Evolutionary conservation across 2,113 vertebrate genomes (phyloP).

Genomic region (Nerophis ophidion): DNA sequence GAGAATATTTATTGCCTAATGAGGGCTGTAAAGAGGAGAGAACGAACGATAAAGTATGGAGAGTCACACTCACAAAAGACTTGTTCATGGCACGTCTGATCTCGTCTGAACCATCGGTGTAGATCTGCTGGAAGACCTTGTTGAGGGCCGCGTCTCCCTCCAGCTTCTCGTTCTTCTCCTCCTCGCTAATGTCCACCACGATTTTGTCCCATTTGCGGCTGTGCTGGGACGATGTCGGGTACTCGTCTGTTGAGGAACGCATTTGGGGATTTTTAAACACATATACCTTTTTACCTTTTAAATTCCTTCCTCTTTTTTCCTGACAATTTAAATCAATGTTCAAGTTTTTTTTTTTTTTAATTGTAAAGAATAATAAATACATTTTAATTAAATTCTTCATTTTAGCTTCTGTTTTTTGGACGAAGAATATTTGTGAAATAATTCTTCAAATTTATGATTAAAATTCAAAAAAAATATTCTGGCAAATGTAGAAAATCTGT

Average conservation of each 20-base stretch:
- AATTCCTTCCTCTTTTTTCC: too few relatives aligned
- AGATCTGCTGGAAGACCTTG: slow-evolving; percentile 86
- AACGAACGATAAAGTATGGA: not conserved
- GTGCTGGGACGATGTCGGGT: slow-evolving; percentile 85
- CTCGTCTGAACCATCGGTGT: slow-evolving; percentile 89
- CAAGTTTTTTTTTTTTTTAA: too few relatives aligned
- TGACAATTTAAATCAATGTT: too few relatives aligned
- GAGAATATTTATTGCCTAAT: not conserved
- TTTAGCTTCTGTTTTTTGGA: too few relatives aligned
- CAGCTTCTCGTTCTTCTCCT: slow-evolving; percentile 93
- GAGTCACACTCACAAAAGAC: slow-evolving; percentile 84
- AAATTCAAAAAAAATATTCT: too few relatives aligned
- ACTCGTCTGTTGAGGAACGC: slow-evolving; percentile 66
- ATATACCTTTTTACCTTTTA: too few relatives aligned
- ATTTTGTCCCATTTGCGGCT: slow-evolving; percentile 92
- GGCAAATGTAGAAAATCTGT: too few relatives aligned
- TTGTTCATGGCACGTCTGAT: slow-evolving; percentile 98
- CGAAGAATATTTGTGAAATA: too few relatives aligned
- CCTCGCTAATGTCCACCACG: slow-evolving; percentile 85
- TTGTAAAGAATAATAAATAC: too few relatives aligned
- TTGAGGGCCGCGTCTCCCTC: slow-evolving; percentile 96
- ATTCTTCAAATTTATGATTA: too few relatives aligned
- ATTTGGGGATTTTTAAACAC: too few relatives aligned
- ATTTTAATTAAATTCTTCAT: too few relatives aligned
- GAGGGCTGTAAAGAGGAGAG: not conserved